phyloP scores from a whole-genome alignment of 2,797 vertebrate species.

The Australoheros facetus region DNA sequence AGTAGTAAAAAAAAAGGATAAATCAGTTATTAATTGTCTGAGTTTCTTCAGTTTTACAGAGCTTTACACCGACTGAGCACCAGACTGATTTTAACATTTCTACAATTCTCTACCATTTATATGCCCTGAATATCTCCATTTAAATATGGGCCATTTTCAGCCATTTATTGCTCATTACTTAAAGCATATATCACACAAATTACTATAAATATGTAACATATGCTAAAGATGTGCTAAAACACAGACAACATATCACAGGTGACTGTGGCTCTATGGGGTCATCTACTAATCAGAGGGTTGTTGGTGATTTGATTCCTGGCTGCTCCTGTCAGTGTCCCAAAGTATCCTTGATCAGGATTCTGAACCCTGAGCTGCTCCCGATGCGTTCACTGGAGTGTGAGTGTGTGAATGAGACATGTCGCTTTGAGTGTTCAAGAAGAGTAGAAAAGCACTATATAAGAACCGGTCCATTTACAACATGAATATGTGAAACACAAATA shows the following conservation, averaged over 20 bases:
- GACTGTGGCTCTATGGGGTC: too few relatives aligned
- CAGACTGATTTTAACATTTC: not conserved
- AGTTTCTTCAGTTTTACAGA: not conserved
- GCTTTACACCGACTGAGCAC: not conserved
- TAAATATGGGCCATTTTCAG: not conserved
- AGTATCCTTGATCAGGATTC: too few relatives aligned
- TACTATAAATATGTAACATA: not conserved
- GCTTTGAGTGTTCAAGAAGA: too few relatives aligned
- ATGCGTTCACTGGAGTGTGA: too few relatives aligned
- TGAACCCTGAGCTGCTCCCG: too few relatives aligned
- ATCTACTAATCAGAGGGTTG: too few relatives aligned
- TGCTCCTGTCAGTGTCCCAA: too few relatives aligned
- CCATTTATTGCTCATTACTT: not conserved
- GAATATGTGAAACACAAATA: not conserved
- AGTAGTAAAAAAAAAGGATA: not conserved
- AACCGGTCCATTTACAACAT: too few relatives aligned
- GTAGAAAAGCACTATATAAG: too few relatives aligned
- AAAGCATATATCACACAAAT: not conserved
- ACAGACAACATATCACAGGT: not conserved
- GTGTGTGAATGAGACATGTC: too few relatives aligned
- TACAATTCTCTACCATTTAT: rapidly evolving
- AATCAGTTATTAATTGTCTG: not conserved
- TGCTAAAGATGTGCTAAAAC: not conserved
- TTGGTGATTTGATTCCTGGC: too few relatives aligned
- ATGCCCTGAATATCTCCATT: not conserved